Evolutionary conservation across 2,113 vertebrate genomes (phyloP), one percentile per base, ranked within the genome.

Genomic region (Oceanites oceanicus): DNA sequence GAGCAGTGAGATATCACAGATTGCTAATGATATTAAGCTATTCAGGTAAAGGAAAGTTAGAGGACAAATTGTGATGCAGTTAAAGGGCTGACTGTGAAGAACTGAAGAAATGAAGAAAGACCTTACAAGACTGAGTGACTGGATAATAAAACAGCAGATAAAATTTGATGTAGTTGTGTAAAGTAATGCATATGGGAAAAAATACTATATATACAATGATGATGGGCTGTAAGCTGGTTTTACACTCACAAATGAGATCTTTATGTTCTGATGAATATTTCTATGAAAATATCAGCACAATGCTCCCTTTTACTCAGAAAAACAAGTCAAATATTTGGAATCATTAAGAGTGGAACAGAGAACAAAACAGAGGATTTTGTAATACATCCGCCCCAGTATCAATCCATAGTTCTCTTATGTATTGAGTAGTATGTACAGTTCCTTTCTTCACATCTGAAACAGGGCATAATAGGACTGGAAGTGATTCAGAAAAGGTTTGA

Each of bases 31-130:
- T 49, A 76, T 7, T 61, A 79, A 83, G 94, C 81, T 7, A 36
- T 52, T 83, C 88, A 93, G 92, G 95, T 88, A 80, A 83, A 96
- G 94, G 88, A 88, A 96, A 92, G 66, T 68, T 86, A 90, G 92
- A 95, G 96, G 91, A 96, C 90, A 94, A 94, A 83, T 3, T 45
- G 71, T 53, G 74, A 59, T 36, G 62, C 75, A 90, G 47, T 36
- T 38, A 47, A 86, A 91, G 47, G 70, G 27, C 32, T 93, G 55
- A 40, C 61, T 92, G 42, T 90, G 88, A 62, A 75, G 87, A 85
- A 44, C 26, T 77, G 42, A 62, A 75, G 81, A 85, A 44, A 30
- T 77, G 42, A 81, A 65, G 15, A 66, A 70, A 82, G 55, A 61
- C 30, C 71, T 75, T 58, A 20, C 27, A 44, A 26, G 62, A 23